These are phyloP conservation scores for Platysteira castanea DNA, from an alignment of 2,113 vertebrate genomes.

Conservation along the genomic window DNA sequence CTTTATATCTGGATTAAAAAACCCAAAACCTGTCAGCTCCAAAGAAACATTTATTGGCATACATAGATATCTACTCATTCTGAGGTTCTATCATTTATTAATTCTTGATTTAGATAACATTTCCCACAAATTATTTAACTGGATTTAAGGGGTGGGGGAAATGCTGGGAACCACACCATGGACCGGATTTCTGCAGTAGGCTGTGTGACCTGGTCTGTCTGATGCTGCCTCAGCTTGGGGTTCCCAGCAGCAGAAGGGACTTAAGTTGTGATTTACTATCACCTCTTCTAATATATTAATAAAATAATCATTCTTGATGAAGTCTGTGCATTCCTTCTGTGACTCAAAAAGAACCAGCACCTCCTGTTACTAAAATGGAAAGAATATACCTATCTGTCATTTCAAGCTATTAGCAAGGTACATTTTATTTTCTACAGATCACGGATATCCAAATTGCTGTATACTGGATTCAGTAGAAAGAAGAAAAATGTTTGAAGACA, in stretches of 20 bases:
- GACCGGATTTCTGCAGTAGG: neutral
- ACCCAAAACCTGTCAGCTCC: neutral
- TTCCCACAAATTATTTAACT: neutral
- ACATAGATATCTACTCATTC: neutral
- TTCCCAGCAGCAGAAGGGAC: neutral
- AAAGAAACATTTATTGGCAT: neutral
- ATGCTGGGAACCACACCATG: neutral
- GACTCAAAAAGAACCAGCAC: neutral
- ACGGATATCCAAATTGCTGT: neutral
- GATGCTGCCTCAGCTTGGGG: fast-evolving
- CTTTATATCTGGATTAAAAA: constrained; percentile 88
- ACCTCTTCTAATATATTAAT: neutral
- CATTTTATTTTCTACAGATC: neutral
- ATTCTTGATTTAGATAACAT: neutral
- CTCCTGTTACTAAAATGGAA: neutral
- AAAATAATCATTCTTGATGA: neutral
- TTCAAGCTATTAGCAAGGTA: neutral
- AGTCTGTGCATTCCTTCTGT: neutral
- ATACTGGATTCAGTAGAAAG: neutral
- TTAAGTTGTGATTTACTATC: neutral
- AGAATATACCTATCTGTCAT: neutral
- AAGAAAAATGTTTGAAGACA: neutral
- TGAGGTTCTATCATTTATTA: neutral
- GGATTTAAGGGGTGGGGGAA: neutral
- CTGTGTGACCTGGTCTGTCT: fast-evolving